Percentiles rank a stretch among this genome's conserved stretches.
phyloP scores from a whole-genome alignment of 2,797 vertebrate species.

The Aotus griseimembra region DNA sequence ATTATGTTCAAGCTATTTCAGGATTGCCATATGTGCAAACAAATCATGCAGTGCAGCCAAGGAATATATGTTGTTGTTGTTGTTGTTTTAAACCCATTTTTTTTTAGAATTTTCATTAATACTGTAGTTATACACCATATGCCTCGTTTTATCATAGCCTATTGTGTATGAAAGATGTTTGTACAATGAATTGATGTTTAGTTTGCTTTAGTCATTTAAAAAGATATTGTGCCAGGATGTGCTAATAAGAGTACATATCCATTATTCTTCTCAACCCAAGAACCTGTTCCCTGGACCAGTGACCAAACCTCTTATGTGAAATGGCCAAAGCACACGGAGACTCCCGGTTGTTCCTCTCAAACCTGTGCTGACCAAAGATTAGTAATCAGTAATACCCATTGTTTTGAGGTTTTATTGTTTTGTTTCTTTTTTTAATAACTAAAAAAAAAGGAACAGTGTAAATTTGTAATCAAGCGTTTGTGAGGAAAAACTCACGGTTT shows the following conservation, averaged over 20 bases:
- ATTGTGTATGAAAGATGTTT: conserved; percentile 85
- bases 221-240: conserved; percentile 79
- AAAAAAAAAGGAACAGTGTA: conserved; percentile 73
- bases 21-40: conserved; percentile 82
- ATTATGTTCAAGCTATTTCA: conserved; percentile 80
- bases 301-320: conserved; percentile 79
- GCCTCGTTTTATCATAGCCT: conserved; percentile 86
- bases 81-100: conserved; percentile 72
- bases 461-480: conserved; percentile 84
- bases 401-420: conserved; percentile 73
- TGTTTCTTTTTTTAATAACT: conserved; percentile 64
- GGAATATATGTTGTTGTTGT: conserved; percentile 75
- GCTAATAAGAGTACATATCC: conserved; percentile 74
- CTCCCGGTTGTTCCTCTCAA: conserved; percentile 65
- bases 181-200: conserved; percentile 86
- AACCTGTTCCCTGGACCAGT: conserved; percentile 74
- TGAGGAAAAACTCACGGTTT: conserved; percentile 76
- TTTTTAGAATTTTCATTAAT: conserved; percentile 85
- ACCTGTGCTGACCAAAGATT: conserved; percentile 84
- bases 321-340: conserved; percentile 73
- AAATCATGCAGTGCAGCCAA: conserved; percentile 77
- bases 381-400: conserved; percentile 75
- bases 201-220: conserved; percentile 82
- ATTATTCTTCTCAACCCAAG: conserved; percentile 77
- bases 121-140: conserved; percentile 86